Conservation (phyloP, 2,888 invertebrate genomes). For the Temnothorax unifasciatus region DNA sequence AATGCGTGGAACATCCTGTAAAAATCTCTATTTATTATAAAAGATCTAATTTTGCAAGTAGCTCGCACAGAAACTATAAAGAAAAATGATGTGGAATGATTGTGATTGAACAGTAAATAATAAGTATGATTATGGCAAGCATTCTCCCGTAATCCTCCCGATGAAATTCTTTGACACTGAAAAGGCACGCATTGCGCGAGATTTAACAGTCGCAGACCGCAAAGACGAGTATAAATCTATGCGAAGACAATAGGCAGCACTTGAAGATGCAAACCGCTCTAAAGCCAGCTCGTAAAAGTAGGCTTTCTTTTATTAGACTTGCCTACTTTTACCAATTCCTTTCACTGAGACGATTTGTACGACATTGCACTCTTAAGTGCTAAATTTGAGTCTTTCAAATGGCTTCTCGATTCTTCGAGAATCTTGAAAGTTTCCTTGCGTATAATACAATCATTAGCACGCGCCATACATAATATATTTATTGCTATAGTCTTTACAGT, state of each 20-base stretch:
- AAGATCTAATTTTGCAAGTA: neutral
- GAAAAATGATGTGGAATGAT: neutral
- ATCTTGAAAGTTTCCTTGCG: neutral
- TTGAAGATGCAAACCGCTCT: constrained; percentile 46
- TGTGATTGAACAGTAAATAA: neutral
- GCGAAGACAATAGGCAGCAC: constrained; percentile 25
- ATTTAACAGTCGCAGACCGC: neutral
- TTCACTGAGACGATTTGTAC: constrained; percentile 64
- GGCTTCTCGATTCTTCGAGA: neutral
- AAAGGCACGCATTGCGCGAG: neutral
- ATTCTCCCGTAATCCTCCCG: neutral
- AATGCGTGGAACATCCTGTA: neutral
- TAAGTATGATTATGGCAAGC: neutral
- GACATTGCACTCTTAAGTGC: constrained; percentile 29
- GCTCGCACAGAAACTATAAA: neutral
- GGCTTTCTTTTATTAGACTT: constrained; percentile 60
- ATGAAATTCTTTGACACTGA: neutral
- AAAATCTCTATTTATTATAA: neutral
- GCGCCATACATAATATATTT: neutral
- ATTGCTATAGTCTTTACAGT: neutral
- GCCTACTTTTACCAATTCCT: constrained; percentile 59
- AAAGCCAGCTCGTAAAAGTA: constrained; percentile 49
- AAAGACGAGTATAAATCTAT: constrained; percentile 28
- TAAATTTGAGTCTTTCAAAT: constrained; percentile 4
- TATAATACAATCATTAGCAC: neutral